These are phyloP conservation scores for Drosophila rellima DNA, from an alignment of 2,888 invertebrate genomes.

Conservation along the genomic window DNA sequence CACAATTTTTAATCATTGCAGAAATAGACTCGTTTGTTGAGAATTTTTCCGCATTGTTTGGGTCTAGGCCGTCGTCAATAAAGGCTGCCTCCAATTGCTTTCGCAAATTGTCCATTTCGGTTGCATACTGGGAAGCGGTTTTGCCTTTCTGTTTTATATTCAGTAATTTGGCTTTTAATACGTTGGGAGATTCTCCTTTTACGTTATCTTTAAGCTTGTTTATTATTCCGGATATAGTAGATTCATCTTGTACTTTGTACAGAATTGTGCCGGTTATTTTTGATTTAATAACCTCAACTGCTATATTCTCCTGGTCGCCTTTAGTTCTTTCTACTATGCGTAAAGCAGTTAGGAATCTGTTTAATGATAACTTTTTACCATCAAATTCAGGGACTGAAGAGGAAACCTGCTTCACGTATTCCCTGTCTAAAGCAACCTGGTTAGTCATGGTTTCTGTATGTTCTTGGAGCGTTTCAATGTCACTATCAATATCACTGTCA, in stretches of 20 bases:
- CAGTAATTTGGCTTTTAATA: conserved; percentile 12
- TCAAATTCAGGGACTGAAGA: conserved; percentile 17
- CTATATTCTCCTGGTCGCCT: conserved; percentile 11
- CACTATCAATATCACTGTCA: background rate
- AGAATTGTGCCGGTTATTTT: conserved; percentile 3
- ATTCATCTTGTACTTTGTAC: background rate
- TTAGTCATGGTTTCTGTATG: background rate
- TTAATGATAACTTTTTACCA: conserved; percentile 18
- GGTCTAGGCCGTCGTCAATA: too few species aligned
- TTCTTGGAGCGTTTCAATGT: background rate
- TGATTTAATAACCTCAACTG: conserved; percentile 12
- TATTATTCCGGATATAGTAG: conserved; percentile 9
- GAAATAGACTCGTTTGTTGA: too few species aligned
- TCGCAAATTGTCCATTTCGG: too few species aligned
- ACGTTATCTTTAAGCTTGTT: conserved; percentile 5
- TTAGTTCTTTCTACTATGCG: too few species aligned
- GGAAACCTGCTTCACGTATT: conserved; percentile 10
- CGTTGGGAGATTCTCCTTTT: conserved; percentile 9
- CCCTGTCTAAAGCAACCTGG: background rate
- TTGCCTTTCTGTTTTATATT: conserved; percentile 16
- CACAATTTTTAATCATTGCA: too few species aligned
- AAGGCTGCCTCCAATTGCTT: too few species aligned
- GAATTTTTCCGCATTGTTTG: too few species aligned
- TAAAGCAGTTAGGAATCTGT: background rate
- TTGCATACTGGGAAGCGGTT: conserved; percentile 8